phyloP scores from a whole-genome alignment of 2,797 vertebrate species.

The Scleropages formosus region DNA sequence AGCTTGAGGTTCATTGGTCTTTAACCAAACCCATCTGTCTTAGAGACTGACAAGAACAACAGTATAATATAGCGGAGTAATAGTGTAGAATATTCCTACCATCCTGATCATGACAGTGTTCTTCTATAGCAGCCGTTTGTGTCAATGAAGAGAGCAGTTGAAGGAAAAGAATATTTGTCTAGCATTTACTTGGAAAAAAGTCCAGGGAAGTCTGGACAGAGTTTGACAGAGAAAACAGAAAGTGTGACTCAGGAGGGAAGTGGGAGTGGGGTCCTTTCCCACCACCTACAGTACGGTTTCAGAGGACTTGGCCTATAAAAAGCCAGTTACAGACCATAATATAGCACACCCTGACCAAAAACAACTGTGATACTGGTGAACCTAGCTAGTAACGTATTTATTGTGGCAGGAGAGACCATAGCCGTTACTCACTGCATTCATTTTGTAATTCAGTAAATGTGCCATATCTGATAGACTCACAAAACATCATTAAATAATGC shows the following conservation, averaged over 20 bases:
- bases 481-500: neutral
- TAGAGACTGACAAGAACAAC: too few species aligned
- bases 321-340: neutral
- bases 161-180: too few species aligned
- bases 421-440: constrained; percentile 8
- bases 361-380: constrained; percentile 9
- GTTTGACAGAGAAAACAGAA: neutral
- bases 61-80: too few species aligned
- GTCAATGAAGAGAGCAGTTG: too few species aligned
- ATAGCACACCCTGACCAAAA: neutral
- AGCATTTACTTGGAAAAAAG: neutral
- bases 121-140: too few species aligned
- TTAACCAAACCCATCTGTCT: too few species aligned
- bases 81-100: too few species aligned
- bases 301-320: neutral
- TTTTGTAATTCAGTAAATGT: neutral
- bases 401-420: neutral
- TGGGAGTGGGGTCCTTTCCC: neutral
- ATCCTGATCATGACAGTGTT: too few species aligned
- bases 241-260: neutral
- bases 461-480: neutral
- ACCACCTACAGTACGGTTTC: neutral
- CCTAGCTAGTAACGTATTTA: neutral
- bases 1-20: too few species aligned
- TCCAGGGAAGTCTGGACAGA: neutral